Percentiles rank a stretch among this genome's conserved stretches.
Evolutionary conservation across 2,888 invertebrate species (phyloP).

Genomic region (Thereva nobilitata): DNA sequence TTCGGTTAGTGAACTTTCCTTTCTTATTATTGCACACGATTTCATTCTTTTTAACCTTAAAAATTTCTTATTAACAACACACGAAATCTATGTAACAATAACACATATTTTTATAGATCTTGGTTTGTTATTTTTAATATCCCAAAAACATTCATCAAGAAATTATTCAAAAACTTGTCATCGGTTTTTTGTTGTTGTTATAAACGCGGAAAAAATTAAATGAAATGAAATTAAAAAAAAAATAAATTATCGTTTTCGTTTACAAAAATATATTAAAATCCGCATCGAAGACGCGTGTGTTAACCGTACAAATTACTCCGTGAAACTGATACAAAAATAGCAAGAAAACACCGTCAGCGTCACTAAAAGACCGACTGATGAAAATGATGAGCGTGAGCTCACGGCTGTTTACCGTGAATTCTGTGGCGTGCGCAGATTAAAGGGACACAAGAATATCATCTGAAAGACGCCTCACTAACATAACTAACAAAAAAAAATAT

Average conservation of each 20-base stretch:
- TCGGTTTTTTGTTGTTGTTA: too few species aligned
- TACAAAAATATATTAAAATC: neutral
- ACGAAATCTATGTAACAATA: too few species aligned
- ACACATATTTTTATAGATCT: too few species aligned
- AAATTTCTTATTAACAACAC: too few species aligned
- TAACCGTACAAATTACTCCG: slow-evolving; percentile 26
- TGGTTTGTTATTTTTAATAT: neutral
- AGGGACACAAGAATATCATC: too few species aligned
- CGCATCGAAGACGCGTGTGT: slow-evolving; percentile 18
- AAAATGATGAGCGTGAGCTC: slow-evolving; percentile 13
- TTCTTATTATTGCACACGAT: too few species aligned
- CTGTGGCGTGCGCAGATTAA: neutral
- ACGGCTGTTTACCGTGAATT: neutral
- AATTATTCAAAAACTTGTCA: neutral
- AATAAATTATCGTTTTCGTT: slow-evolving; percentile 2
- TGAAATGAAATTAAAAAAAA: slow-evolving; percentile 15
- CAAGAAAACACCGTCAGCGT: slow-evolving; percentile 1
- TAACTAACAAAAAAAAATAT: too few species aligned
- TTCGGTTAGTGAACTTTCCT: too few species aligned
- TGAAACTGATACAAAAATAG: slow-evolving; percentile 27
- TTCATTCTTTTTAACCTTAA: too few species aligned
- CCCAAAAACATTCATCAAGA: neutral
- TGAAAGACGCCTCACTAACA: too few species aligned
- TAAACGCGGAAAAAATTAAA: too few species aligned
- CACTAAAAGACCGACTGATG: slow-evolving; percentile 3